A percentile compares a stretch with the other conserved stretches of the same genome.
Evolutionary conservation across 2,113 vertebrate species (phyloP).

Genomic region (Hylia prasina): DNA sequence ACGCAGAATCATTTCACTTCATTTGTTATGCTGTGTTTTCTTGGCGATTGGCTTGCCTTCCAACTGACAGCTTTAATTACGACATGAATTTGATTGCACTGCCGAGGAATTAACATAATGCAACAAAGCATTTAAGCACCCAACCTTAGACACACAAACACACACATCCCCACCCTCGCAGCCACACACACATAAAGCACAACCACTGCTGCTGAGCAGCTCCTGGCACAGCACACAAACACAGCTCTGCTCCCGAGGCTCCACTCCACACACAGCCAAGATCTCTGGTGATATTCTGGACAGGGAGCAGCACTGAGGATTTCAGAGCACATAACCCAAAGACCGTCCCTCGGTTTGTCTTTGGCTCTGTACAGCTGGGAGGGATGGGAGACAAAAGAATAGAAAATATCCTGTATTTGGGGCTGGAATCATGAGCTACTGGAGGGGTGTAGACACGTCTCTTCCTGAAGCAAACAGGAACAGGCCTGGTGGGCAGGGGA

Average conservation of each 20-base stretch:
- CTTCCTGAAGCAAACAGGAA: not conserved
- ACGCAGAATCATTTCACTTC: conserved; percentile 90
- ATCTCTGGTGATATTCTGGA: accelerated
- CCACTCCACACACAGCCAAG: not conserved
- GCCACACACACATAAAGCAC: conserved; percentile 9
- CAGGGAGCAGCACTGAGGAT: not conserved
- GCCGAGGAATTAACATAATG: conserved; percentile 85
- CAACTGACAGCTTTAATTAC: conserved; percentile 98
- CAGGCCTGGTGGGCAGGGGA: not conserved
- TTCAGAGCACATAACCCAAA: not conserved
- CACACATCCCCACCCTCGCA: not conserved
- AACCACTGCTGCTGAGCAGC: not conserved
- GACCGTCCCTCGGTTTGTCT: not conserved
- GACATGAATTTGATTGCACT: conserved; percentile 91
- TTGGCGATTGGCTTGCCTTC: conserved; percentile 86
- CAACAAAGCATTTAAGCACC: conserved; percentile 81
- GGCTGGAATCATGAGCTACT: not conserved
- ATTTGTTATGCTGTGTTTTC: conserved; percentile 91
- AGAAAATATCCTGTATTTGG: not conserved
- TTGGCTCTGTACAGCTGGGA: not conserved
- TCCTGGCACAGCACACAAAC: not conserved
- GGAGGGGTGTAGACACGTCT: not conserved
- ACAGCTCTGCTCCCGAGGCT: not conserved
- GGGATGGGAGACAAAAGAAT: not conserved
- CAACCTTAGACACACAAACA: conserved; percentile 68